Evolutionary conservation across 92 coral and sea anemone species (phyloP), one percentile per base, ranked within the genome.

Genomic region (Pocillopora grandis): DNA sequence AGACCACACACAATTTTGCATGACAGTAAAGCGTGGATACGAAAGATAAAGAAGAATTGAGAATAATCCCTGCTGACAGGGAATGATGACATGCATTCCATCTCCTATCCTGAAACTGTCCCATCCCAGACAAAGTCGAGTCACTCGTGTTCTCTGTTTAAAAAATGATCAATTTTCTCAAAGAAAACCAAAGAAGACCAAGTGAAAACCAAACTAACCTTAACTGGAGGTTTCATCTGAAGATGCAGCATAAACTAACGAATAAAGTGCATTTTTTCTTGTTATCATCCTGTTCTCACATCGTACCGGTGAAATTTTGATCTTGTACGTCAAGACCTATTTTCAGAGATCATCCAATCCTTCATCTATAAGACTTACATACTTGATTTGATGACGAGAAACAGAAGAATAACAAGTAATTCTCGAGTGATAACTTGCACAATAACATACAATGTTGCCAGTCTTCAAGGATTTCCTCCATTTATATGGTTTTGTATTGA

Each of bases 61-160:
- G 86, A 75, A 83, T 83, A 62, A 83, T 83, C 86, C 86, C 48
- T 61, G 86, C 80, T 83, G 86, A 83, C 86, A 83, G 55, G 80
- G 48, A 62, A 31, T 27, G 68, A 73, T 83, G 86, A 62, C 86
- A 83, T 83, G 86, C 31, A 48, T 36, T 13, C 64, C 86, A 83
- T 56, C 86, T 75, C 73, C 73, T 70, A 20, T 72, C 85, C 69
- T 21, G 52, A 60, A 37, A n/a, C 56, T 68, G 13, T 35, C 48
- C 16, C 72, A 33, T 68, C 15, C 36, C 72, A 12, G 19, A 31
- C 13, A 14, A 17, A 69, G 42, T 33, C 7, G 16, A 33, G 16
- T 14, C 8, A 13, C 37, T 9, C 72, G 1, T 4, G 48, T 67
- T 31, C 48, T 42, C 52, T 42, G 52, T 42, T 42, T 3, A 42